A percentile compares a stretch with the other conserved stretches of the same genome.
These are phyloP conservation scores for Astropecten irregularis DNA, from an alignment of 53 echinoderm and acorn worm species.

Conservation along the genomic window DNA sequence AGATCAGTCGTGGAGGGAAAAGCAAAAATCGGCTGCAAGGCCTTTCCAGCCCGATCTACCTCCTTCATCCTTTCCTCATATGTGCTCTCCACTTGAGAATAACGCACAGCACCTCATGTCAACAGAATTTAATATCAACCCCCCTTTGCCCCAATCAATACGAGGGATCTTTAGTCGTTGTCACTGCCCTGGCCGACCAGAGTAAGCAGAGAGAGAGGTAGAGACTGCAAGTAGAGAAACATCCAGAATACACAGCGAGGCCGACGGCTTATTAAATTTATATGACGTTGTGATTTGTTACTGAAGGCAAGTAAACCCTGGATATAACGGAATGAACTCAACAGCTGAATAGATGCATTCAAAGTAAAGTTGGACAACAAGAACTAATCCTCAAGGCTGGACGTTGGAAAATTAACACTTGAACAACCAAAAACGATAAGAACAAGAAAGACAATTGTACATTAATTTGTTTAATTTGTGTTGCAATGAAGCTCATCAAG, in stretches of 20 bases:
- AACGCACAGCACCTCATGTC: not conserved
- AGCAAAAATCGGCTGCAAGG: too few relatives aligned
- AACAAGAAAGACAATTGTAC: too few relatives aligned
- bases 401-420: too few relatives aligned
- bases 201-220: not conserved
- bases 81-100: conserved; percentile 5
- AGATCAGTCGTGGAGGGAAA: too few relatives aligned
- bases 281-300: conserved; percentile 24
- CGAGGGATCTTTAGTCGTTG: not conserved
- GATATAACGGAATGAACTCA: conserved; percentile 10
- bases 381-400: too few relatives aligned
- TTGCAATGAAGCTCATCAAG: too few relatives aligned
- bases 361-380: too few relatives aligned
- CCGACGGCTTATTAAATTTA: conserved; percentile 27
- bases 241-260: not conserved
- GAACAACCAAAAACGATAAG: too few relatives aligned
- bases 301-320: not conserved
- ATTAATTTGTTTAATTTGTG: too few relatives aligned
- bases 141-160: conserved; percentile 8
- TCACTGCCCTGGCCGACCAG: too few relatives aligned
- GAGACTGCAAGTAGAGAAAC: not conserved
- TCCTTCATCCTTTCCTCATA: not conserved
- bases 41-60: too few relatives aligned
- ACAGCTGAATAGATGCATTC: too few relatives aligned
- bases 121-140: conserved; percentile 31